A percentile compares a stretch with the other conserved stretches of the same genome.
phyloP scores from a whole-genome alignment of 2,113 vertebrate species.

The Lutjanus erythropterus region DNA sequence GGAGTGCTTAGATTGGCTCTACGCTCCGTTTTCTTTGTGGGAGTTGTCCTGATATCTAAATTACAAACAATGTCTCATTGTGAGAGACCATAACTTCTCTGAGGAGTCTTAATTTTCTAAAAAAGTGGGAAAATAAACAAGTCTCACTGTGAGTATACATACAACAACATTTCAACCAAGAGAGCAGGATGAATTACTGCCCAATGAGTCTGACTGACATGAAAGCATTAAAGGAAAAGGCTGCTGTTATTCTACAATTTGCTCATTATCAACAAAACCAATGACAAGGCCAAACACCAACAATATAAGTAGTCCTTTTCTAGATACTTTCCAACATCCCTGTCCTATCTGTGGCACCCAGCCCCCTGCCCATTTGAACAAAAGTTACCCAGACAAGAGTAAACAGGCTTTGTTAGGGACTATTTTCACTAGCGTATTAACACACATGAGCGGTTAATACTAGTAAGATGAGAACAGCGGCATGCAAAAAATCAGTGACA shows the following conservation, averaged over 20 bases:
- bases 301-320: background rate
- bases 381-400: background rate
- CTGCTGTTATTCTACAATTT: background rate
- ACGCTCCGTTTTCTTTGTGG: conserved; percentile 40
- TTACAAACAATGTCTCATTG: conserved; percentile 55
- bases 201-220: background rate
- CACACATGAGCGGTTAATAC: too few species aligned
- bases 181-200: background rate
- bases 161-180: background rate
- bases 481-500: too few species aligned
- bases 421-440: background rate
- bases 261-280: background rate
- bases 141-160: background rate
- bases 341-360: background rate
- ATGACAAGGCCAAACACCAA: background rate
- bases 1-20: conserved; percentile 39
- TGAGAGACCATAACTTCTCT: conserved; percentile 24
- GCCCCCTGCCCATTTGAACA: too few species aligned
- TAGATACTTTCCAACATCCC: background rate
- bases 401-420: background rate
- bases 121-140: background rate
- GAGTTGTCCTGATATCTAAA: conserved; percentile 38
- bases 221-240: background rate
- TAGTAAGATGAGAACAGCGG: too few species aligned
- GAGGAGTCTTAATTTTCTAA: conserved; percentile 19